Conservation (phyloP, 2,888 invertebrate genomes). For the Cryptocephalus primarius region DNA sequence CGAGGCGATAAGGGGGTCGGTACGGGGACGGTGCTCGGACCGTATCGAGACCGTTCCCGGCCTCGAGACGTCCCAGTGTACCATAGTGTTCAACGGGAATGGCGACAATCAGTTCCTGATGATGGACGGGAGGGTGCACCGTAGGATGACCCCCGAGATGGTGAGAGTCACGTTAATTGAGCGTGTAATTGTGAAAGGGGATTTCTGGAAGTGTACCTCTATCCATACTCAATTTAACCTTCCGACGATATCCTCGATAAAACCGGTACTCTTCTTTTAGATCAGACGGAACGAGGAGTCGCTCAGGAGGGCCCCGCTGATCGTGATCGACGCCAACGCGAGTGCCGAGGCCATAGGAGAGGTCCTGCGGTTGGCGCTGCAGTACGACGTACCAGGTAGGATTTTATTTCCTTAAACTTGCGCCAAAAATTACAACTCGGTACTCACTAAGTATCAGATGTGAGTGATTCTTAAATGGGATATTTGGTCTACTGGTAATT, state of each 20-base stretch:
- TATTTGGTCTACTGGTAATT: too few species aligned
- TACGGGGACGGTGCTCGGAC: constrained; percentile 27
- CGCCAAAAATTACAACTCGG: too few species aligned
- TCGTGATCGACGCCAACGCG: constrained; percentile 80
- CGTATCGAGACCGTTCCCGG: constrained; percentile 29
- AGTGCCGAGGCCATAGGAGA: constrained; percentile 54
- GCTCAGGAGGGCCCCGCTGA: constrained; percentile 55
- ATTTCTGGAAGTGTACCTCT: background rate
- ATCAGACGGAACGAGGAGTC: constrained; percentile 48
- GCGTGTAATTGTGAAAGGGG: background rate
- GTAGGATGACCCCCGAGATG: constrained; percentile 52
- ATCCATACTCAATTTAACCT: too few species aligned
- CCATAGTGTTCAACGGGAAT: constrained; percentile 56
- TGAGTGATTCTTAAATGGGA: too few species aligned
- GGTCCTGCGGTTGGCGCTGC: constrained; percentile 48
- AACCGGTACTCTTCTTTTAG: too few species aligned
- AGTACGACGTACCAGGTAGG: constrained; percentile 59
- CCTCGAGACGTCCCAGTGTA: constrained; percentile 60
- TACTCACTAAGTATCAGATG: too few species aligned
- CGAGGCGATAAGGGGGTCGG: constrained; percentile 14
- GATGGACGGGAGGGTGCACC: constrained; percentile 77
- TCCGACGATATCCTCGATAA: too few species aligned
- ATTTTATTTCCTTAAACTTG: constrained; percentile 7
- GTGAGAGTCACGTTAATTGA: constrained; percentile 42
- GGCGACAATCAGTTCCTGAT: constrained; percentile 75